Conservation (phyloP, 2,888 invertebrate genomes). For the Ophonus ardosiacus region DNA sequence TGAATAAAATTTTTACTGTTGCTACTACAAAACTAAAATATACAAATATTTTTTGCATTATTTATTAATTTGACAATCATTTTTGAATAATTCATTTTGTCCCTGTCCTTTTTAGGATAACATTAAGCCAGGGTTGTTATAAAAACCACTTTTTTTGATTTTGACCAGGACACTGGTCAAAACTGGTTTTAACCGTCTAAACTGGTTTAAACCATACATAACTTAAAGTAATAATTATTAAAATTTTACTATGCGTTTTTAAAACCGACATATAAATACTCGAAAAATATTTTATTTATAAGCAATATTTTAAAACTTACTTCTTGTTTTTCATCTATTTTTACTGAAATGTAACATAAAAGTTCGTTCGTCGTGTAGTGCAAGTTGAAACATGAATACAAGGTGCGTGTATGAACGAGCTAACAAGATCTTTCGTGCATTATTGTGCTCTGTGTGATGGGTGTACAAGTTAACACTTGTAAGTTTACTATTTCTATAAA, state of each 20-base stretch:
- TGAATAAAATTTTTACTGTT: no score
- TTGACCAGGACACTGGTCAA: constrained; percentile 14
- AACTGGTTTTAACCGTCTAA: background rate
- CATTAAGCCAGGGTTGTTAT: constrained; percentile 5
- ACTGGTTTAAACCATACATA: background rate
- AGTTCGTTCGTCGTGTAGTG: constrained; percentile 10
- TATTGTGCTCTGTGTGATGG: constrained; percentile 11
- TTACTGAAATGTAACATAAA: background rate
- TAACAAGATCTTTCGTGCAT: constrained; percentile 14
- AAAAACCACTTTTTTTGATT: constrained; percentile 4
- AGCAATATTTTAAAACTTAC: constrained; percentile 2
- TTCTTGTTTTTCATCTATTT: constrained; percentile 3
- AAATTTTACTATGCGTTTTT: background rate
- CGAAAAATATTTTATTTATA: background rate
- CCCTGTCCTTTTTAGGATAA: no score
- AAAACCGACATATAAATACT: background rate
- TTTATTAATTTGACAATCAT: no score
- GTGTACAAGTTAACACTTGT: constrained; percentile 3
- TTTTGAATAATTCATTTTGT: no score
- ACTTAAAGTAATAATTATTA: background rate
- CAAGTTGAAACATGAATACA: constrained; percentile 19
- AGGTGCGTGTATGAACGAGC: constrained; percentile 12
- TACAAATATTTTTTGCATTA: no score
- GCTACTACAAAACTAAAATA: no score
- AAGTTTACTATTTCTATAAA: background rate